Evolutionary conservation across 1,140 invertebrate genomes (phyloP).

Genomic region (Drosophila insularis): DNA sequence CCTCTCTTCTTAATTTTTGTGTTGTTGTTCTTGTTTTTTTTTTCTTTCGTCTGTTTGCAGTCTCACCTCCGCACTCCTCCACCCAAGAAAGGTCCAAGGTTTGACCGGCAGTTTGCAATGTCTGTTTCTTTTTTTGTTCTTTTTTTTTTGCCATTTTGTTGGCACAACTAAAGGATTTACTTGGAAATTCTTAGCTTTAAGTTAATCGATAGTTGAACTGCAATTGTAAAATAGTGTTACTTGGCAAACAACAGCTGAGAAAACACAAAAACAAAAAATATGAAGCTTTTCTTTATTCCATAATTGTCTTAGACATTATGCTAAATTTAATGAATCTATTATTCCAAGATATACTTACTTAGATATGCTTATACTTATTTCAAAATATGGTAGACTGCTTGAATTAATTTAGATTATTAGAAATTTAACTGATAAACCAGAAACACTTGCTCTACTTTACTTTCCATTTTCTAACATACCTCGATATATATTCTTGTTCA

Average conservation of each 20-base stretch:
- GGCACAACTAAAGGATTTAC: conserved; percentile 56
- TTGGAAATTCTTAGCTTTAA: conserved; percentile 57
- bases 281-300: neutral
- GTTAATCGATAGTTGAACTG: conserved; percentile 27
- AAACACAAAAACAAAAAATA: conserved; percentile 3
- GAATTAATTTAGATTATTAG: too few species aligned
- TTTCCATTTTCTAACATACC: too few species aligned
- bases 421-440: too few species aligned
- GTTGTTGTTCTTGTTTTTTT: neutral
- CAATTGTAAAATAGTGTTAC: conserved; percentile 51
- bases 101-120: conserved; percentile 35
- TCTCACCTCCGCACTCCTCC: conserved; percentile 2
- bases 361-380: too few species aligned
- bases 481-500: too few species aligned
- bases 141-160: neutral
- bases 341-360: too few species aligned
- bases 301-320: too few species aligned
- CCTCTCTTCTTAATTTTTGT: neutral
- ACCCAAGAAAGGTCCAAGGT: neutral
- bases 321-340: too few species aligned
- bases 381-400: too few species aligned
- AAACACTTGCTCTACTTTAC: too few species aligned
- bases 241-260: conserved; percentile 48
- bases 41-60: conserved; percentile 30
- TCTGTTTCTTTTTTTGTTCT: conserved; percentile 25